These are phyloP conservation scores for Hymenochirus boettgeri DNA, from an alignment of 2,113 vertebrate species.

Conservation along the genomic window DNA sequence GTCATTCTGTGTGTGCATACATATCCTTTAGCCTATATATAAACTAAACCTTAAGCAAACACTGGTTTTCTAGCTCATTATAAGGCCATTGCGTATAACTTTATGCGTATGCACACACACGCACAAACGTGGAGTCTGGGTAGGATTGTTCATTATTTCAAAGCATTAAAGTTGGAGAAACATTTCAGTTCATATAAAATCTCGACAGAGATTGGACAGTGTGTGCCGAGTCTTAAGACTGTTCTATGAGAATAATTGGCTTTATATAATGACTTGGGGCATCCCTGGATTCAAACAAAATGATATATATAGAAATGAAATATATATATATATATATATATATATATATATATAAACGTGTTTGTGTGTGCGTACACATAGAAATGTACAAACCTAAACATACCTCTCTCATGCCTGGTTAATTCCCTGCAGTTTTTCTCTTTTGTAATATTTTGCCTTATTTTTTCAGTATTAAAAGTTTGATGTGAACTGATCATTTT, in stretches of 20 bases:
- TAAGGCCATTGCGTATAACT: not conserved
- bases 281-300: not conserved
- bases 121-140: too few relatives aligned
- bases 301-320: not conserved
- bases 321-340: not conserved
- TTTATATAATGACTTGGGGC: too few relatives aligned
- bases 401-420: not conserved
- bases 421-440: conserved; percentile 1
- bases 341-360: not conserved
- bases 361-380: not conserved
- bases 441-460: conserved; percentile 30
- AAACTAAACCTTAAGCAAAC: not conserved
- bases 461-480: conserved; percentile 39
- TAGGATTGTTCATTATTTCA: too few relatives aligned
- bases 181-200: too few relatives aligned
- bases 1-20: not conserved
- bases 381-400: not conserved
- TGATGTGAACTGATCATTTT: conserved; percentile 11
- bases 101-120: not conserved
- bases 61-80: too few relatives aligned
- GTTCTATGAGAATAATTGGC: too few relatives aligned
- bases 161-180: too few relatives aligned
- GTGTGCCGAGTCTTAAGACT: too few relatives aligned
- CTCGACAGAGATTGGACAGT: too few relatives aligned
- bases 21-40: not conserved